phyloP scores from a whole-genome alignment of 2,888 invertebrate genomes.

The Microdon myrmicae region DNA sequence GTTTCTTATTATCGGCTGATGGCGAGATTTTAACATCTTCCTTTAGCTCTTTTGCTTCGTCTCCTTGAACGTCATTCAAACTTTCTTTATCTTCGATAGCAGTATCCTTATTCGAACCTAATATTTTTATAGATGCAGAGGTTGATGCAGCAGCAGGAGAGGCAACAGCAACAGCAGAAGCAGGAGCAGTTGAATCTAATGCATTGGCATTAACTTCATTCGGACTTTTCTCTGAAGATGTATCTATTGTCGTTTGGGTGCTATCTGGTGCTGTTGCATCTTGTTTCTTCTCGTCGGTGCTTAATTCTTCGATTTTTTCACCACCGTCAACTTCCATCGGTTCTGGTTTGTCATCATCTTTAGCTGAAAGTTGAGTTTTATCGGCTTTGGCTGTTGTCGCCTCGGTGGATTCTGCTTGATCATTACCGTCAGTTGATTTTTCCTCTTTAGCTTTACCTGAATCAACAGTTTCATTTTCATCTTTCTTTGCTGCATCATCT shows the following conservation, averaged over 20 bases:
- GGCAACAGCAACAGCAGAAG: too few species aligned
- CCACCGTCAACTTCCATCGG: slow-evolving; percentile 63
- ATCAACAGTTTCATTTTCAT: slow-evolving; percentile 10
- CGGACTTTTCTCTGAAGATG: slow-evolving; percentile 20
- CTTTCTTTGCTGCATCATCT: slow-evolving; percentile 9
- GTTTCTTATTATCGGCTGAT: slow-evolving; percentile 11
- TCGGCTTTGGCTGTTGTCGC: slow-evolving; percentile 30
- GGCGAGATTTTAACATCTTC: slow-evolving; percentile 4
- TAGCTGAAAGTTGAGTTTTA: slow-evolving; percentile 35
- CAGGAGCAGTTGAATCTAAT: too few species aligned
- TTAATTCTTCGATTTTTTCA: slow-evolving; percentile 36
- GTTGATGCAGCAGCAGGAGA: too few species aligned
- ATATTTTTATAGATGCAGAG: slow-evolving; percentile 17
- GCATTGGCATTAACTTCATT: slow-evolving; percentile 15
- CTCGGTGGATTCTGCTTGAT: slow-evolving; percentile 30
- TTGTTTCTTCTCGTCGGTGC: slow-evolving; percentile 26
- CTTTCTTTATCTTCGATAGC: slow-evolving; percentile 34
- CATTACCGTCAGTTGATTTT: slow-evolving; percentile 10
- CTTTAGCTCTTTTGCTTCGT: not conserved
- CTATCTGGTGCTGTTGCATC: slow-evolving; percentile 23
- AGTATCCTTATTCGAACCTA: slow-evolving; percentile 45
- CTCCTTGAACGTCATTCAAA: slow-evolving; percentile 19
- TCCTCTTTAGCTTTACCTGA: slow-evolving; percentile 54
- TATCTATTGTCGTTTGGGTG: slow-evolving; percentile 28
- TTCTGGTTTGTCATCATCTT: slow-evolving; percentile 56